Evolutionary conservation across 2,797 vertebrate species (phyloP), one percentile per base, ranked within the genome.

Genomic region (Esox lucius): DNA sequence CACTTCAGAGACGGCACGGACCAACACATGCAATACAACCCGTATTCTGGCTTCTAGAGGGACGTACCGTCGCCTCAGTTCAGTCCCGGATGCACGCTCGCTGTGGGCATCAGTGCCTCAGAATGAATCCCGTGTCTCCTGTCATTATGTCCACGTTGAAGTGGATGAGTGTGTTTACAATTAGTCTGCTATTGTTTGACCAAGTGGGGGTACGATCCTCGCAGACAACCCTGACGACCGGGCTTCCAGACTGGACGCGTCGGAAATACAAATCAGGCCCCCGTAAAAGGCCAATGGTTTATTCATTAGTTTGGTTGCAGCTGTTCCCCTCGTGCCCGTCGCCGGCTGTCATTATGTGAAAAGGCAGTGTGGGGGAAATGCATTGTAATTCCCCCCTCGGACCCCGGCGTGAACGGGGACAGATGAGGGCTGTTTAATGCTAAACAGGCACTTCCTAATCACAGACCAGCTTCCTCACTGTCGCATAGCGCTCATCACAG

Each of bases 141-240:
- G 65, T 84, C 74, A 72, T 79, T 28, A 35, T 62, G 66, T 24
- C 56, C 71, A 46, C 70, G 66, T 74, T 53, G 73, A 42, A 66
- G 73, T 71, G 75, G 80, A 83, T 85, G 80, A 86, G 75, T 78
- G 79, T 74, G 35, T 85, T 80, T 79, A 78, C 80, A 86, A 87
- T 90, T 77, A 75, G 68, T 67, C 83, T 69, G 83, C 75, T 78
- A 87, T 90, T 89, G 86, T 91, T 84, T 86, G 75, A 82, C 72
- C 83, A 86, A 88, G 86, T 85, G 84, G 81, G 71, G 79, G 79
- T 28, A 9, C 3, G 19, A 70, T 84, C 81, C 76, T 78, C 80
- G 85, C 87, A 82, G 24, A 78, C 79, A 79, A 73, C 75, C 39
- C 69, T 70, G 70, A 56, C 77, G 71, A 68, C 65, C 48, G 4